Conservation (phyloP, 2,797 vertebrate species). For the Naso thynnoides region DNA sequence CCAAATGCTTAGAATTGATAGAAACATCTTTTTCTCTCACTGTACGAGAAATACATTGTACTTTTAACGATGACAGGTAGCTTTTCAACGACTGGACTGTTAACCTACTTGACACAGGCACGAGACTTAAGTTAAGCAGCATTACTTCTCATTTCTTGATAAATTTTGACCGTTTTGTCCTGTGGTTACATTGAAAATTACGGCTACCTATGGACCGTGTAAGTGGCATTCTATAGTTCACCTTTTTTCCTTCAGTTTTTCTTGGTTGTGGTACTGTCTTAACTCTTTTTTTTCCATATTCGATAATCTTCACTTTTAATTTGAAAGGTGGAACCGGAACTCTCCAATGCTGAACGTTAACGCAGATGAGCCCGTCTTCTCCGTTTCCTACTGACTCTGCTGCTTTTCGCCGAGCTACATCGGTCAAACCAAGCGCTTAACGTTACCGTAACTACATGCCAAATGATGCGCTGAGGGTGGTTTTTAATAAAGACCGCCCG, state of each 20-base stretch:
- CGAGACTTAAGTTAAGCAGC: too few species aligned
- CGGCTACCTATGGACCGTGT: too few species aligned
- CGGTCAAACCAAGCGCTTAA: constrained; percentile 53
- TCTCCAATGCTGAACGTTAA: constrained; percentile 32
- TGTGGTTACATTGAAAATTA: too few species aligned
- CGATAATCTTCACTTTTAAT: constrained; percentile 9
- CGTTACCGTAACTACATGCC: constrained; percentile 49
- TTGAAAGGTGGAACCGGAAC: constrained; percentile 49
- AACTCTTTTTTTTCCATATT: fast-evolving
- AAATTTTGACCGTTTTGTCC: too few species aligned
- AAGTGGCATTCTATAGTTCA: too few species aligned
- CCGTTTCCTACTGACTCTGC: constrained; percentile 59
- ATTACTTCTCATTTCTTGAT: too few species aligned
- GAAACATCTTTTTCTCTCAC: not conserved
- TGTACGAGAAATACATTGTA: not conserved
- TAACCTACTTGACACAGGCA: too few species aligned
- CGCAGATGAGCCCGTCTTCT: constrained; percentile 1
- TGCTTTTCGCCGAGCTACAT: constrained; percentile 63
- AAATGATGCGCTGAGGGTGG: constrained; percentile 73
- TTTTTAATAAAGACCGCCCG: constrained; percentile 64
- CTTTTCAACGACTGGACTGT: not conserved
- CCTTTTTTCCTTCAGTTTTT: not conserved
- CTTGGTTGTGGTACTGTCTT: not conserved
- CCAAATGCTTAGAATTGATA: too few species aligned
- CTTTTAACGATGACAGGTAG: not conserved